phyloP scores from a whole-genome alignment of 2,888 invertebrate genomes.

The Spodoptera littoralis region DNA sequence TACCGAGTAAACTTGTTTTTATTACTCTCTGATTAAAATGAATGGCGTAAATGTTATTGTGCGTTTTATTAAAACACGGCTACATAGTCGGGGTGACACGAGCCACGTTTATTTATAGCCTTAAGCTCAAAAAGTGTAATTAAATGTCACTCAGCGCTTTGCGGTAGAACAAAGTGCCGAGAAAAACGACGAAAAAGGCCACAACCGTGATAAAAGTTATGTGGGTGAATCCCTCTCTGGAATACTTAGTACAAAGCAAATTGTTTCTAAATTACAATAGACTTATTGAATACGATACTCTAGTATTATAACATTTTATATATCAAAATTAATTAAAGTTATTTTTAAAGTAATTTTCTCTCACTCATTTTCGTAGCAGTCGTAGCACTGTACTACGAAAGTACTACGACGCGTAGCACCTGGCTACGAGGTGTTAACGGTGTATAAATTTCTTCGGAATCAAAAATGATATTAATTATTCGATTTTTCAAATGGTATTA shows the following conservation, averaged over 20 bases:
- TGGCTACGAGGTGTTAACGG: conserved; percentile 3
- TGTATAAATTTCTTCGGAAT: neutral
- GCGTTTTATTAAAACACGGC: conserved; percentile 11
- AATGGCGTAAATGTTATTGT: neutral
- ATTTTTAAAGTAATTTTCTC: neutral
- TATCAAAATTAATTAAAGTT: neutral
- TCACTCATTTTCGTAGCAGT: conserved; percentile 9
- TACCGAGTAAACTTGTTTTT: neutral
- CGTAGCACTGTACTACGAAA: conserved; percentile 42
- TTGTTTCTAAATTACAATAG: conserved; percentile 5
- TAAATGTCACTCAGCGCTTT: conserved; percentile 42
- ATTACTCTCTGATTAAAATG: conserved; percentile 14
- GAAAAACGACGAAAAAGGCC: conserved; percentile 18
- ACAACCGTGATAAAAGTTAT: conserved; percentile 5
- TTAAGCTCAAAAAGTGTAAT: conserved; percentile 38
- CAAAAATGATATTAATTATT: neutral
- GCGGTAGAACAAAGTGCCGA: conserved; percentile 16
- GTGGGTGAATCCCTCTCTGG: conserved; percentile 27
- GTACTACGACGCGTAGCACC: conserved; percentile 29
- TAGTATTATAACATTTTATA: too few relatives aligned
- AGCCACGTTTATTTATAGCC: conserved; percentile 30
- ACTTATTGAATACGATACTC: conserved; percentile 5
- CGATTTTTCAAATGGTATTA: too few relatives aligned
- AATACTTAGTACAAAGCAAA: conserved; percentile 8
- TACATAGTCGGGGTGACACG: conserved; percentile 3